Evolutionary conservation across 2,797 vertebrate genomes (phyloP), one percentile per base, ranked within the genome.

Genomic region (Huso huso): DNA sequence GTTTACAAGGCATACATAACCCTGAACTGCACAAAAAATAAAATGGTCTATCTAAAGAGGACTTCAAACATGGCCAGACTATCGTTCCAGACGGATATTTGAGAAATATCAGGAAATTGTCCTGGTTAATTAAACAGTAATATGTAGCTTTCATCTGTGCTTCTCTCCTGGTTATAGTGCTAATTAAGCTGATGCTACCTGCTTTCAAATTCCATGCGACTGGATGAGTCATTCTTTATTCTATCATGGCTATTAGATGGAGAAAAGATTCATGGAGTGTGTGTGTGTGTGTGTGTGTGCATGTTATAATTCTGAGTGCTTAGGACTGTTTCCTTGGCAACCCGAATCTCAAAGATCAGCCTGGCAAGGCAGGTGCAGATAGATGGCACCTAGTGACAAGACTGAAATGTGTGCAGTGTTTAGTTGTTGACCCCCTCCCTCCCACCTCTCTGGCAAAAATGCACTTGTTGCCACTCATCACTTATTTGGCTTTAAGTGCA

Each of bases 241-340:
- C 18, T 9, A 23, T 10, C 82, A 77, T 75, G 76, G 78, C 76
- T 82, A 51, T 49, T 72, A 70, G 70, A 8, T 6, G 51, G 23
- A 37, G 55, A 12, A 12, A 13, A 58, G 55, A 58, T 58, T 58
- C 11, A 37, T 49, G 69, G 23, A 72, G 6, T 70, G 77, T 68
- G 51, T 67, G 65, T 67, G 65, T 58, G 64, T n/a, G 65, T 59
- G n/a, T 6, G 49, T 50, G 13, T 57, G 23, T 68, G 57, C 59
- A 52, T 48, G 18, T 67, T 62, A 48, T 62, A 68, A 69, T 73
- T 78, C 77, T 79, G 74, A 82, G 79, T 77, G 75, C 66, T 77
- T 61, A 76, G 74, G 78, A 79, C 77, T 57, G 83, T 86, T 84
- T 77, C 83, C 70, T 83, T 81, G 81, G 65, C 66, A 75, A 78